A percentile compares a stretch with the other conserved stretches of the same genome.
Evolutionary conservation across 2,113 vertebrate species (phyloP).

Genomic region (Stercorarius parasiticus): DNA sequence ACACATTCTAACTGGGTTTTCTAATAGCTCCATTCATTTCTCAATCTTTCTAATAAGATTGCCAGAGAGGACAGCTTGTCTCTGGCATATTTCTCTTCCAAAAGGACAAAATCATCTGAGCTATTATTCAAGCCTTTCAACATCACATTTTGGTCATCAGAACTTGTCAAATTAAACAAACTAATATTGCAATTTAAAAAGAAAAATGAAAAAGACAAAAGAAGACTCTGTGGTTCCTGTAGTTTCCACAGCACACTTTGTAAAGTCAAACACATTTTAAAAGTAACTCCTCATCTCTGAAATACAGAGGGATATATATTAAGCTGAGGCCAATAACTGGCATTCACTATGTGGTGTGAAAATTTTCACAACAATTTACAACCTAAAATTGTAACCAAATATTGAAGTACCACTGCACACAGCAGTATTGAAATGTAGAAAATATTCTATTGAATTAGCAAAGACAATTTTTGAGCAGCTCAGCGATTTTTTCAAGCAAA

Average conservation of each 20-base stretch:
- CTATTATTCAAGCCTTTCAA: slow-evolving; percentile 32
- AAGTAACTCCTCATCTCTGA: background rate
- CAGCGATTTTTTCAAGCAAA: background rate
- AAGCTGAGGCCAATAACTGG: background rate
- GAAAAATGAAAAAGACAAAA: background rate
- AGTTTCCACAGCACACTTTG: background rate
- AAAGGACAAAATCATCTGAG: slow-evolving; percentile 34
- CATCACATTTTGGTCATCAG: background rate
- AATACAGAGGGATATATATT: background rate
- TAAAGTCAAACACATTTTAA: background rate
- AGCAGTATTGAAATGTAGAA: background rate
- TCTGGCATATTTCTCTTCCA: slow-evolving; percentile 26
- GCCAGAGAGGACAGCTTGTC: slow-evolving; percentile 33
- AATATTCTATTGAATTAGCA: background rate
- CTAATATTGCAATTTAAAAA: slow-evolving; percentile 15
- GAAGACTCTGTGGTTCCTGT: background rate
- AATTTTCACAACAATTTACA: background rate
- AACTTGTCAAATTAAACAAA: slow-evolving; percentile 55
- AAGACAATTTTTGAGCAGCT: background rate
- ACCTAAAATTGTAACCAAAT: background rate
- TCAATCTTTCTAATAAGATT: slow-evolving; percentile 50
- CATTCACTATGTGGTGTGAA: background rate
- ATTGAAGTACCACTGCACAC: background rate
- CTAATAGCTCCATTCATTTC: slow-evolving; percentile 42
- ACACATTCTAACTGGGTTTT: slow-evolving; percentile 4